These are phyloP conservation scores for Barbus barbus DNA, from an alignment of 2,113 vertebrate species.

Conservation along the genomic window DNA sequence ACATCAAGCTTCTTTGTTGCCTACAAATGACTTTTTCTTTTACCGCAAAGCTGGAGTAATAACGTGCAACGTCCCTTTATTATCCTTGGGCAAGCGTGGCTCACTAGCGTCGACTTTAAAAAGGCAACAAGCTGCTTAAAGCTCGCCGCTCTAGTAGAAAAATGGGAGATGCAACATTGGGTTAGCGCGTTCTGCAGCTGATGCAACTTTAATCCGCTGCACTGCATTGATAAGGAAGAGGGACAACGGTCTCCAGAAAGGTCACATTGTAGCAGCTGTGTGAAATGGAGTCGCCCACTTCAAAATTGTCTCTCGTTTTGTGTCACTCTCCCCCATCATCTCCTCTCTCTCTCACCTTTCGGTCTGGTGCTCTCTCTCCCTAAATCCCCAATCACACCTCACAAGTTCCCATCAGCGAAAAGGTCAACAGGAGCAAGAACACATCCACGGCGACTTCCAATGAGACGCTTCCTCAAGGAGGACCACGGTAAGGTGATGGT, in stretches of 20 bases:
- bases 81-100: conserved; percentile 21
- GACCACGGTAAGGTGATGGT: conserved; percentile 21
- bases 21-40: conserved; percentile 49
- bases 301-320: conserved; percentile 11
- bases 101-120: conserved; percentile 25
- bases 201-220: conserved; percentile 39
- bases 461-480: conserved; percentile 52
- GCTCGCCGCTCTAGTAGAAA: conserved; percentile 28
- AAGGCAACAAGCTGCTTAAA: conserved; percentile 45
- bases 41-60: conserved; percentile 39
- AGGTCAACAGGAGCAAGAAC: conserved; percentile 54
- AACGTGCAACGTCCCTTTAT: conserved; percentile 45
- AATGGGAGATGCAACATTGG: conserved; percentile 14
- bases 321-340: conserved; percentile 1
- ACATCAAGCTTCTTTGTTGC: conserved; percentile 54
- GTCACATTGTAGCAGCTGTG: conserved; percentile 43
- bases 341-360: conserved; percentile 28
- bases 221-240: conserved; percentile 31
- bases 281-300: conserved; percentile 45
- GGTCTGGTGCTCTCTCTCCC: conserved; percentile 6
- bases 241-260: conserved; percentile 43
- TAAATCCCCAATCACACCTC: conserved; percentile 56
- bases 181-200: conserved; percentile 9
- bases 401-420: conserved; percentile 40
- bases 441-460: conserved; percentile 38